phyloP scores from a whole-genome alignment of 2,888 invertebrate genomes.

The Sphinx pinastri region DNA sequence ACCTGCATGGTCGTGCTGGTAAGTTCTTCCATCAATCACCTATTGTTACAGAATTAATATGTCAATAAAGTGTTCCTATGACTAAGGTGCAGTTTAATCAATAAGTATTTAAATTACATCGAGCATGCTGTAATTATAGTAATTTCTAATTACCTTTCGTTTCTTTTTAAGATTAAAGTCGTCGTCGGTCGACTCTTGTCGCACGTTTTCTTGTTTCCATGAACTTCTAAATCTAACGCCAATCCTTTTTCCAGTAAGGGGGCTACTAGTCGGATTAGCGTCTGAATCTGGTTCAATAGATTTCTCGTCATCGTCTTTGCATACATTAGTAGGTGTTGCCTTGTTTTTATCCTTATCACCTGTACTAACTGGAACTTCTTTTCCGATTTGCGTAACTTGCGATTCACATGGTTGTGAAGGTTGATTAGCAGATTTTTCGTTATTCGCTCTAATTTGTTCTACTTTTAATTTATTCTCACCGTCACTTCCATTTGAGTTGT shows the following conservation, averaged over 20 bases:
- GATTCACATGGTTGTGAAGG: slow-evolving; percentile 31
- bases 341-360: slow-evolving; percentile 32
- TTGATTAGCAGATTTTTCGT: slow-evolving; percentile 27
- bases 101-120: slow-evolving; percentile 27
- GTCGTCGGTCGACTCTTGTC: slow-evolving; percentile 68
- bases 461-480: slow-evolving; percentile 57
- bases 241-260: slow-evolving; percentile 60
- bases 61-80: slow-evolving; percentile 42
- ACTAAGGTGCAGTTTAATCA: slow-evolving; percentile 32
- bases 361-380: slow-evolving; percentile 28
- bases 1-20: slow-evolving; percentile 61
- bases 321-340: slow-evolving; percentile 42
- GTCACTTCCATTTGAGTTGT: slow-evolving; percentile 88
- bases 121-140: slow-evolving; percentile 32
- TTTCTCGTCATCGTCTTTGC: slow-evolving; percentile 76
- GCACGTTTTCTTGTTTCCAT: slow-evolving; percentile 62
- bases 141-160: slow-evolving; percentile 59
- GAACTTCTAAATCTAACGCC: slow-evolving; percentile 74
- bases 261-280: slow-evolving; percentile 61
- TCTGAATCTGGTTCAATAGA: slow-evolving; percentile 69
- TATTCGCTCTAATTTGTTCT: slow-evolving; percentile 32
- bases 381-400: slow-evolving; percentile 29
- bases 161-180: slow-evolving; percentile 66
- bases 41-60: slow-evolving; percentile 57
- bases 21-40: slow-evolving; percentile 63